A percentile compares a stretch with the other conserved stretches of the same genome.
These are phyloP conservation scores for Tetragnatha versicolor DNA, from an alignment of 1,140 invertebrate genomes.

Conservation along the genomic window DNA sequence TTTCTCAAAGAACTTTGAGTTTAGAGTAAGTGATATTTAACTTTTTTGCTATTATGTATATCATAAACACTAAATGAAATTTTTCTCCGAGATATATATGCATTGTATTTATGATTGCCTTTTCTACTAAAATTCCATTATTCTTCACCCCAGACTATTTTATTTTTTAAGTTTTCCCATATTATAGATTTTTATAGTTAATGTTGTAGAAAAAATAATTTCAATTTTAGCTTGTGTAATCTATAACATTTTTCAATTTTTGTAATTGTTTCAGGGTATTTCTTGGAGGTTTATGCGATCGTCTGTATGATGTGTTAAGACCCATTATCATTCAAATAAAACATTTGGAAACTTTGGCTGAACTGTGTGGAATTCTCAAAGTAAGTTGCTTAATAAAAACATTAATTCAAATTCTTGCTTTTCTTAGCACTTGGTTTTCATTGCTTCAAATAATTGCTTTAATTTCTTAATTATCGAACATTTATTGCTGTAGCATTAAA, in stretches of 20 bases:
- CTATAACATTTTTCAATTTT: constrained; percentile 48
- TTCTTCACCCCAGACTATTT: too few relatives aligned
- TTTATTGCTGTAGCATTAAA: too few relatives aligned
- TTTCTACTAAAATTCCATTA: too few relatives aligned
- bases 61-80: background rate
- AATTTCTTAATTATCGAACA: background rate
- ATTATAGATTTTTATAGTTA: too few relatives aligned
- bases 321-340: constrained; percentile 96
- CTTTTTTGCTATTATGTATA: constrained; percentile 13
- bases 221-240: too few relatives aligned
- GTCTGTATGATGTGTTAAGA: constrained; percentile 91
- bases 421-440: too few relatives aligned
- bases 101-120: background rate
- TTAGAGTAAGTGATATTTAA: constrained; percentile 70
- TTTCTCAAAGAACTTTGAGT: constrained; percentile 72
- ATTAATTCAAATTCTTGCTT: background rate
- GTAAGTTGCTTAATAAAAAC: constrained; percentile 55
- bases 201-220: too few relatives aligned
- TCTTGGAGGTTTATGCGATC: constrained; percentile 84
- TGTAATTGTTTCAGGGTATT: constrained; percentile 65
- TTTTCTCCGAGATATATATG: background rate
- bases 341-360: constrained; percentile 95
- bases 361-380: constrained; percentile 91
- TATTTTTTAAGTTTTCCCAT: too few relatives aligned
- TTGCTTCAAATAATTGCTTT: constrained; percentile 7